These are phyloP conservation scores for Holacanthella duospinosa DNA, from an alignment of 2,888 invertebrate genomes.

Conservation along the genomic window DNA sequence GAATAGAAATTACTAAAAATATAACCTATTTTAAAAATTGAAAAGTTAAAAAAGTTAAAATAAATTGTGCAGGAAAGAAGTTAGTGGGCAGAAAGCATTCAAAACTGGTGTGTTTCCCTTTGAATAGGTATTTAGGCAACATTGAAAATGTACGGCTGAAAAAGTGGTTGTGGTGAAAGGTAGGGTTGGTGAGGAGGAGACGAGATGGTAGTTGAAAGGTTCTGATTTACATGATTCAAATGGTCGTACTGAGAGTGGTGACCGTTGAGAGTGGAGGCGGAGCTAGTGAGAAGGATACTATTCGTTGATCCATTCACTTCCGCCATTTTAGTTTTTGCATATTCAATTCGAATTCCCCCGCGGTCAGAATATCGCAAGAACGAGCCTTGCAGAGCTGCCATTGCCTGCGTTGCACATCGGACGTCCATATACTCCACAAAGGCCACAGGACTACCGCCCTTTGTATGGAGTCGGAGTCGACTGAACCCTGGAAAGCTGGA, in stretches of 20 bases:
- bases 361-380: slow-evolving; percentile 90
- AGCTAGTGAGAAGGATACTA: slow-evolving; percentile 33
- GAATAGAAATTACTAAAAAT: too few relatives aligned
- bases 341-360: slow-evolving; percentile 96
- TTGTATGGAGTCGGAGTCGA: slow-evolving; percentile 77
- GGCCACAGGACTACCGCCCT: slow-evolving; percentile 83
- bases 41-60: not conserved
- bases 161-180: slow-evolving; percentile 33
- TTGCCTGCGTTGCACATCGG: slow-evolving; percentile 79
- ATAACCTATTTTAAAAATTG: not conserved
- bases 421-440: slow-evolving; percentile 96
- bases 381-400: slow-evolving; percentile 90
- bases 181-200: slow-evolving; percentile 28
- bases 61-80: not conserved
- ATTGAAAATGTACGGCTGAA: slow-evolving; percentile 37
- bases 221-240: slow-evolving; percentile 37
- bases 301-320: slow-evolving; percentile 47
- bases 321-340: slow-evolving; percentile 97
- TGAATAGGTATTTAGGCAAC: slow-evolving; percentile 27
- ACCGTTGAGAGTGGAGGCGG: slow-evolving; percentile 36
- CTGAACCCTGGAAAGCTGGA: slow-evolving; percentile 94
- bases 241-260: slow-evolving; percentile 38
- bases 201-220: slow-evolving; percentile 31
- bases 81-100: not conserved
- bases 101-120: not conserved